phyloP scores from a whole-genome alignment of 2,113 vertebrate genomes.

The Oncorhynchus gorbuscha region DNA sequence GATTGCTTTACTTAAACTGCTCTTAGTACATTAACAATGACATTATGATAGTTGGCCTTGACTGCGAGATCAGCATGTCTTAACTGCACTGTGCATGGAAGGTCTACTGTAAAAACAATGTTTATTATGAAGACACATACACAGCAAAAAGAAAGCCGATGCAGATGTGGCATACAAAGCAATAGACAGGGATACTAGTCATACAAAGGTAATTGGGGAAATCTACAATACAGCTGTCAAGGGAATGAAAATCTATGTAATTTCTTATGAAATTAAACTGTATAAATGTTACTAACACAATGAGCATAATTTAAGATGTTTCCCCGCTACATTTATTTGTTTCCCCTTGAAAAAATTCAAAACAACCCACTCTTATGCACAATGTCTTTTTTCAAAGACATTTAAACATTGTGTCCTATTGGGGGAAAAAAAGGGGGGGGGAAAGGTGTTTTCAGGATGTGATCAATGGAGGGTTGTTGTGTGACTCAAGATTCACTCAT shows the following conservation, averaged over 20 bases:
- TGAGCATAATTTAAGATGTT: not conserved
- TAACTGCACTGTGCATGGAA: not conserved
- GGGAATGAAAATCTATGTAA: conserved; percentile 57
- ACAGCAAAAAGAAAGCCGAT: conserved; percentile 45
- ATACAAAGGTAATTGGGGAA: conserved; percentile 13
- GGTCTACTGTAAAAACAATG: conserved; percentile 30
- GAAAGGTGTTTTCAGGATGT: not conserved
- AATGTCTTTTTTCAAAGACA: not conserved
- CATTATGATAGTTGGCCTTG: not conserved
- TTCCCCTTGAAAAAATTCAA: not conserved
- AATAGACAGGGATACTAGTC: conserved; percentile 14
- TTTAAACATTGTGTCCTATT: not conserved
- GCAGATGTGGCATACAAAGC: conserved; percentile 41
- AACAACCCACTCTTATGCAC: not conserved
- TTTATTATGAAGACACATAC: conserved; percentile 65
- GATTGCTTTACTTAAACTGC: not conserved
- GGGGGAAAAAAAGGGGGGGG: accelerated
- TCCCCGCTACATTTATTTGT: no score
- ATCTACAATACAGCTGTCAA: conserved; percentile 39
- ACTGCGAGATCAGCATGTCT: not conserved
- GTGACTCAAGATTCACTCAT: conserved; percentile 35
- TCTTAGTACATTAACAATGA: not conserved
- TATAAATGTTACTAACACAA: not conserved
- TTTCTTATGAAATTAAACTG: conserved; percentile 34
- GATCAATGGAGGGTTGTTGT: not conserved